Conservation (phyloP, 1,140 invertebrate species). For the Caerostris extrusa region DNA sequence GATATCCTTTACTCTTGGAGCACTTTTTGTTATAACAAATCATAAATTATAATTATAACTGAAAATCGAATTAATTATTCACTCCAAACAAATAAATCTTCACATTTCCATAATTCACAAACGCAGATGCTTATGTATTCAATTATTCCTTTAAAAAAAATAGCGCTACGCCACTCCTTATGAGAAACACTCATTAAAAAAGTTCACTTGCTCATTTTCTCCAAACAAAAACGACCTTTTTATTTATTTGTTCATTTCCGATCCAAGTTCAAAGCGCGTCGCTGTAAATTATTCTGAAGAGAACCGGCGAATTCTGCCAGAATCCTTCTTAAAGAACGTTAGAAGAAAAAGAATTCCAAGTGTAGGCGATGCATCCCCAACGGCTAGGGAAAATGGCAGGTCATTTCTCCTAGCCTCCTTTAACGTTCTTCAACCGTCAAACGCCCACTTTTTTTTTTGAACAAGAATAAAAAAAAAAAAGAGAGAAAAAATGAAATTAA, state of each 20-base stretch:
- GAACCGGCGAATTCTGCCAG: background rate
- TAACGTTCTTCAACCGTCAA: conserved; percentile 34
- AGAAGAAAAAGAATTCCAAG: conserved; percentile 3
- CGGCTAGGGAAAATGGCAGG: conserved; percentile 7
- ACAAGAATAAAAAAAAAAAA: background rate
- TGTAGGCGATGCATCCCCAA: conserved; percentile 25
- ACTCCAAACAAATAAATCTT: too few species aligned
- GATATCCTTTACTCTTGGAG: too few species aligned
- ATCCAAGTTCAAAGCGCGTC: conserved; percentile 21
- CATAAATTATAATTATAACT: too few species aligned
- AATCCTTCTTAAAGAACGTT: background rate
- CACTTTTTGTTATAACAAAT: too few species aligned
- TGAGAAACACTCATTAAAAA: background rate
- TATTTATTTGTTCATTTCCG: background rate
- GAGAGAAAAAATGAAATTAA: background rate
- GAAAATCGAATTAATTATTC: too few species aligned
- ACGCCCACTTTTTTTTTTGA: conserved; percentile 12
- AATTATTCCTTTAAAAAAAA: too few species aligned
- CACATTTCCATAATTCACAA: too few species aligned
- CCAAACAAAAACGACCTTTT: background rate
- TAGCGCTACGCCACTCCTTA: too few species aligned
- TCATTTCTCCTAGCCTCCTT: conserved; percentile 19
- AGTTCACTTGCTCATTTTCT: background rate
- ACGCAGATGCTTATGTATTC: too few species aligned
- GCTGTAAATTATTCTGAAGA: background rate